Base-by-base conservation (phyloP, 2,113 vertebrate genomes). In the Carassius gibelio region DNA sequence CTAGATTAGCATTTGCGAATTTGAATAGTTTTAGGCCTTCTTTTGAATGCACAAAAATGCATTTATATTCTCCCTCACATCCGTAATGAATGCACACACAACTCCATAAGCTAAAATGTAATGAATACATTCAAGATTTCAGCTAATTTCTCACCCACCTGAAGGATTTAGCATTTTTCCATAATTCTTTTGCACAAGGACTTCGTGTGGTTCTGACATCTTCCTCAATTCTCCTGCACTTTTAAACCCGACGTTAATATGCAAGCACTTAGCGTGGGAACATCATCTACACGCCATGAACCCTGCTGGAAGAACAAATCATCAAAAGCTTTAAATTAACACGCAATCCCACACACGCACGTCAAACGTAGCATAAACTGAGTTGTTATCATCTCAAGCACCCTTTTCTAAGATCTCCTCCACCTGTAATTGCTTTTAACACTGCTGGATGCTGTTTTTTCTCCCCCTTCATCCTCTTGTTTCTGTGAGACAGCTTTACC, bases 401-500 rank as follows among this genome's bases (percentile, higher is more conserved):
- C 55, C 17, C 75, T n/a, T 59, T 38, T 55, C 62, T 55, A 45
- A 36, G 30, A 57, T 38, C 84, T 71, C 34, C 50, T 79, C 42
- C 64, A 57, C 77, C 75, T 78, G 64, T 79, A 71, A 57, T 79
- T 38, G 62, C 75, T 55, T 59, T 68, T 23, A n/a, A 62, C 69
- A 48, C 34, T 69, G 64, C 38, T 11, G 64, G 84, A 52, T 68
- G 68, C 26, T 83, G n/a, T 19, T 57, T 6, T 13, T 8, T 59
- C 26, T 19, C n/a, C n/a, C 19, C 45, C 21, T 45, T 66, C 15
- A 23, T 66, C 62, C 15, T 15, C 52, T 11, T 79, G 52, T 30
- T 83, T 84, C 66, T 74, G 66, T 45, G 59, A 72, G 66, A 45
- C 81, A 88, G 89, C 36, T 71, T 85, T 19, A 42, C 87, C 87